Conservation (phyloP, 2,888 invertebrate species). For the Platycnemis pennipes region DNA sequence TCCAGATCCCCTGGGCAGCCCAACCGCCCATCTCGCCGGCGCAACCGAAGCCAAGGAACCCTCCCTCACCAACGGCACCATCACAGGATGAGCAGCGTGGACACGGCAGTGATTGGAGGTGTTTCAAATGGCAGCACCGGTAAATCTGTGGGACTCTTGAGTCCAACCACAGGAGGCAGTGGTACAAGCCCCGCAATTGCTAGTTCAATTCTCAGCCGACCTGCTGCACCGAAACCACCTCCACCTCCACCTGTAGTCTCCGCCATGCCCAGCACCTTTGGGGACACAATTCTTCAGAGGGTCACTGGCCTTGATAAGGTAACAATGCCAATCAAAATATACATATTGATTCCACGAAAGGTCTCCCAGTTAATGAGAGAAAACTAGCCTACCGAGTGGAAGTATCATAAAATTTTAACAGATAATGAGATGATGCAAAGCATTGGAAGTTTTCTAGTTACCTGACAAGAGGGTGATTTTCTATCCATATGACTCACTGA, state of each 20-base stretch:
- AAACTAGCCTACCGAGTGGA: not conserved
- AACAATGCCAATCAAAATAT: not conserved
- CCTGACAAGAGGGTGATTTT: too few relatives aligned
- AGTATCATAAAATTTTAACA: not conserved
- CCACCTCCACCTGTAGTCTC: constrained; percentile 66
- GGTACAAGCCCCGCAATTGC: constrained; percentile 51
- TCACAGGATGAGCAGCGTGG: constrained; percentile 64
- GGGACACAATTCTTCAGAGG: constrained; percentile 66
- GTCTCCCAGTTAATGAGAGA: not conserved
- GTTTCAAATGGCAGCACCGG: constrained; percentile 58
- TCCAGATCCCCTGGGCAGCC: constrained; percentile 61
- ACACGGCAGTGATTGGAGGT: constrained; percentile 61
- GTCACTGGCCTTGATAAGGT: constrained; percentile 68
- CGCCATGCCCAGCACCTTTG: constrained; percentile 55
- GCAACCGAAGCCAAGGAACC: constrained; percentile 54
- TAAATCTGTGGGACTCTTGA: constrained; percentile 52
- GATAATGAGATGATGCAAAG: not conserved
- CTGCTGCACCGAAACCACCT: constrained; percentile 64
- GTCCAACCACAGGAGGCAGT: constrained; percentile 48
- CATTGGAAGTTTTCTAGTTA: too few relatives aligned
- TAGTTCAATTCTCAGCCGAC: constrained; percentile 61
- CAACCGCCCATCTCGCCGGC: constrained; percentile 54
- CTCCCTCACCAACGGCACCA: constrained; percentile 56
- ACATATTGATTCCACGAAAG: not conserved
- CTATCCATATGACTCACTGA: too few relatives aligned